Conservation (phyloP, 2,888 invertebrate species). For the Ennomos erosarius region DNA sequence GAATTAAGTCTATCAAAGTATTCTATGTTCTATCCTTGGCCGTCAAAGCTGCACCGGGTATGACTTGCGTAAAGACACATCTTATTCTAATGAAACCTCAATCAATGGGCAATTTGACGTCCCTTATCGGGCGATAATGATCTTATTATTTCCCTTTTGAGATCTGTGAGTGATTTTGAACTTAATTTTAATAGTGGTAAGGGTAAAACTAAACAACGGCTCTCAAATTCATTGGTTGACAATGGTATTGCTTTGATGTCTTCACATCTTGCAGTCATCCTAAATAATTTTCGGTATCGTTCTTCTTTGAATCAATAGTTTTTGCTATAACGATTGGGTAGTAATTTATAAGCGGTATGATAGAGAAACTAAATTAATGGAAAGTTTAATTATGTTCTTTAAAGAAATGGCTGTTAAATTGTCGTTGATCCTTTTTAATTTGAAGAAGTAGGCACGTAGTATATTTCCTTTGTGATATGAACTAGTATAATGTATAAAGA, state of each 20-base stretch:
- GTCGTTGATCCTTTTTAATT: too few species aligned
- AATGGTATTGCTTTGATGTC: background rate
- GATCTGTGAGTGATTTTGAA: conserved; percentile 1
- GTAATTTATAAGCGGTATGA: background rate
- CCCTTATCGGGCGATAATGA: conserved; percentile 29
- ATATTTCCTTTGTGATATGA: too few species aligned
- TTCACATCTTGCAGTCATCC: conserved; percentile 17
- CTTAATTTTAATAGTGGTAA: background rate
- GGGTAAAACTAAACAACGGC: background rate
- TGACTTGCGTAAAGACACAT: conserved; percentile 16
- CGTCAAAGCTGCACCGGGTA: conserved; percentile 24
- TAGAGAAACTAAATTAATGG: background rate
- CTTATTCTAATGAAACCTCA: conserved; percentile 21
- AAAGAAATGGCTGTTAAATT: too few species aligned
- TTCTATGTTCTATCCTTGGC: too few species aligned
- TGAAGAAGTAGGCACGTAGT: too few species aligned
- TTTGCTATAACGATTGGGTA: background rate
- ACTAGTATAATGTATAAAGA: too few species aligned
- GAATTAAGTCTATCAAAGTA: conserved; percentile 41
- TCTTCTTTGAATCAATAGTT: background rate
- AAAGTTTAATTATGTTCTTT: background rate
- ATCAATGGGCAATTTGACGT: conserved; percentile 19
- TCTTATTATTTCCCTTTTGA: conserved; percentile 12
- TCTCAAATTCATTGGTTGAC: background rate
- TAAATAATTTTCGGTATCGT: conserved; percentile 27